These are phyloP conservation scores for Lophochroa leadbeateri DNA, from an alignment of 2,113 vertebrate species.

Conservation along the genomic window DNA sequence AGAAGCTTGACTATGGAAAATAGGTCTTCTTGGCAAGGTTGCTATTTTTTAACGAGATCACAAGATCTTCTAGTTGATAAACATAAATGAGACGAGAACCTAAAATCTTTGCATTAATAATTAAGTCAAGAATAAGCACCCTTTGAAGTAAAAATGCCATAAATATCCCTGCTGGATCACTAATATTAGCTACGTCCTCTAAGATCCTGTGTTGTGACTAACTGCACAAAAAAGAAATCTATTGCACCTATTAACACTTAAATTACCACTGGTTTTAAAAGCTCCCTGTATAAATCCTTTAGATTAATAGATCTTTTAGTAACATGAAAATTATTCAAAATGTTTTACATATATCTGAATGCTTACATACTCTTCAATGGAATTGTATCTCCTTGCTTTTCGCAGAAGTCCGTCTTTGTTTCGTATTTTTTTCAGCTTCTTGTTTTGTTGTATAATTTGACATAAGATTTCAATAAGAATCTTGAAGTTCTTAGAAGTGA, in stretches of 20 bases:
- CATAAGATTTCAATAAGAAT: background rate
- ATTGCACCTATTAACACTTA: background rate
- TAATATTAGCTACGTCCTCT: background rate
- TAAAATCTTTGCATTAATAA: background rate
- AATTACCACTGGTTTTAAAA: background rate
- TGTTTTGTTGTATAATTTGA: background rate
- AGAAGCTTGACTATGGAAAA: background rate
- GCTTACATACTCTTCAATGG: background rate
- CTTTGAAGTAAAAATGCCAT: background rate
- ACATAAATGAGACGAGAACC: background rate
- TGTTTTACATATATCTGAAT: background rate
- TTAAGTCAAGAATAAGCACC: background rate
- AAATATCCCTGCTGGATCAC: background rate
- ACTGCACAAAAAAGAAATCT: background rate
- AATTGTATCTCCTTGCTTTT: background rate
- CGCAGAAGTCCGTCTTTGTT: background rate
- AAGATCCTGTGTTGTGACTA: background rate
- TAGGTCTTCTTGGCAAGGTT: background rate
- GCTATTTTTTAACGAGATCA: background rate
- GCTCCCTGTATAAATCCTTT: background rate
- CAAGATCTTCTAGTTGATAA: background rate
- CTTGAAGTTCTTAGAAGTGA: background rate
- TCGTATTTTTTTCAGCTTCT: background rate
- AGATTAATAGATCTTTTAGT: background rate
- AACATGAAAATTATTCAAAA: background rate